Evolutionary conservation across 2,797 vertebrate species (phyloP).

Genomic region (Oreochromis mossambicus): DNA sequence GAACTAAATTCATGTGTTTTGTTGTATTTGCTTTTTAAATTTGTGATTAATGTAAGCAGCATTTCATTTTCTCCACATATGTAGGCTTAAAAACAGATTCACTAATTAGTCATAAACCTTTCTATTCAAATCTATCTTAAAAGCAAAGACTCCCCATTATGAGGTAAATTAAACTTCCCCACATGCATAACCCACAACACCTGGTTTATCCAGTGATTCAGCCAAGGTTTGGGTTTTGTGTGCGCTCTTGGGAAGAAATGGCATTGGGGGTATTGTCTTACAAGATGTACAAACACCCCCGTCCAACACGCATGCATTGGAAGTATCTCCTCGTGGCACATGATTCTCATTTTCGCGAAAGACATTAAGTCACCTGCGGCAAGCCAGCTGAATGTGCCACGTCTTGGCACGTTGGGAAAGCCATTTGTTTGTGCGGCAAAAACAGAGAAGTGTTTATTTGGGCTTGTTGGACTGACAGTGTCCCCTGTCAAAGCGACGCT

Average conservation of each 20-base stretch:
- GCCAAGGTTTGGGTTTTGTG: constrained; percentile 13
- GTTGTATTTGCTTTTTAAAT: not conserved
- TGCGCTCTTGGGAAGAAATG: constrained; percentile 11
- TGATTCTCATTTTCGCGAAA: constrained; percentile 44
- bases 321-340: constrained; percentile 28
- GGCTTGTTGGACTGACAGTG: constrained; percentile 58
- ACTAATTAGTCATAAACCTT: not conserved
- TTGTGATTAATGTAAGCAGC: not conserved
- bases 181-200: constrained; percentile 3
- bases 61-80: not conserved
- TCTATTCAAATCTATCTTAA: not conserved
- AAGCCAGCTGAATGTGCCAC: constrained; percentile 32
- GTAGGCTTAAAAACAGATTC: not conserved
- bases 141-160: not conserved
- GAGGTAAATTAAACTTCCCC: not conserved
- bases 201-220: constrained; percentile 35
- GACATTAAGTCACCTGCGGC: constrained; percentile 46
- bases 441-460: constrained; percentile 62
- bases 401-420: constrained; percentile 24
- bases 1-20: not conserved
- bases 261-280: constrained; percentile 45
- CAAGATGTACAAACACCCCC: constrained; percentile 55
- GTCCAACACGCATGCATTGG: constrained; percentile 26
- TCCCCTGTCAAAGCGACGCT: constrained; percentile 54
- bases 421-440: constrained; percentile 51